Evolutionary conservation across 2,113 vertebrate species (phyloP), one percentile per base, ranked within the genome.

Genomic region (Psammodynastes pulverulentus): DNA sequence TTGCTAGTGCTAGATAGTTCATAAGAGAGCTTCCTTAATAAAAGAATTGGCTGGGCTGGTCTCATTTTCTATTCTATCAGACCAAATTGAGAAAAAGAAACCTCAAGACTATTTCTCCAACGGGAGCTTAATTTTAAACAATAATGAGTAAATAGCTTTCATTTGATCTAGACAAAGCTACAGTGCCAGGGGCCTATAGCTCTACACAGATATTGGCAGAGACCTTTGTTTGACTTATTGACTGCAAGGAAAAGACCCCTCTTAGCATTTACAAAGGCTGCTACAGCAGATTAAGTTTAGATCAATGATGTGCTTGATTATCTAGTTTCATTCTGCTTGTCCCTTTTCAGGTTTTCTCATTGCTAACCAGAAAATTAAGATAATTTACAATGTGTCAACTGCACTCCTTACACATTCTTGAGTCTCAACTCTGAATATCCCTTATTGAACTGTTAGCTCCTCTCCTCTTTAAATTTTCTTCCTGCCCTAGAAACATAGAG

Each of bases 231-330:
- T 96, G 95, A 95, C 87, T 94, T 95, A 95, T 21, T 90, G 93
- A 96, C 93, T 87, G 87, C 52, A 92, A 67, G 85, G 17, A 79
- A 29, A 2, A 4, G 48, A 93, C 90, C 96, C 96, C 96, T 95
- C 93, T 94, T 96, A 96, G 95, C 95, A 95, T 94, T 96, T 95
- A 94, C 96, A 96, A 96, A 97, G 94, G 95, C 94, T 95, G 95
- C 95, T 91, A 93, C 92, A 95, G 92, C 95, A 90, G 48, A 95
- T 97, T 95, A 96, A 96, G 96, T 97, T 97, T 94, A 97, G 96
- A 98, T 98, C 97, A 97, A 97, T 97, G 97, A 97, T 94, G 95
- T 96, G 96, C 96, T 95, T 98, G 96, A 98, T 98, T 97, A 97
- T 96, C 96, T 94, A 95, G 62, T 95, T 97, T 96, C 94, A 94